Base-by-base conservation (phyloP, 2,113 vertebrate genomes). In the Platichthys flesus region DNA sequence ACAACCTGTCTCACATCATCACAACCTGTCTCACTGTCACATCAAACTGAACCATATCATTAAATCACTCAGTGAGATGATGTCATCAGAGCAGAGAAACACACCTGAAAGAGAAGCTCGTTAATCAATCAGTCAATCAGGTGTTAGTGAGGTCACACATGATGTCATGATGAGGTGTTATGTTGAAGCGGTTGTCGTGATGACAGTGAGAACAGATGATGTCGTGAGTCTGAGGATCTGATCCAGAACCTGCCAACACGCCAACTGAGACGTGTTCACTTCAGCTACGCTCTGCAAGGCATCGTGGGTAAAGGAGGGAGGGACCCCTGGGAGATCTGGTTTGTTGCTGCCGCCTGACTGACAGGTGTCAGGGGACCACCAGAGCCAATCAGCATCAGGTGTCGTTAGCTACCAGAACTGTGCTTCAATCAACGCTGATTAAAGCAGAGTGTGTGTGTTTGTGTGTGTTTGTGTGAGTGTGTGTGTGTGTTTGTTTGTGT, bases 381-480 rank as follows among this genome's bases (percentile, higher is more conserved):
- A 26, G 5, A 85, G 57, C 81, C 84, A 88, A 90, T 89, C 82
- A 84, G 83, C 85, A 87, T 54, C 83, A 70, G 65, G 62, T 74
- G 64, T 71, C 52, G 42, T 82, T 86, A 79, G 76, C 70, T 52
- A 72, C 49, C 69, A 79, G 80, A 76, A 78, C 74, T 67, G 61
- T 51, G 77, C 71, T 85, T 71, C 82, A 86, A 80, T 88, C 90
- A 88, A 85, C 82, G 74, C 79, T 81, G 69, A 85, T 91, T 80
- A 87, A 85, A 87, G 58, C 54, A 58, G 80, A 71, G 57, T 42
- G 68, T 76, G 68, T 58, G 56, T 61, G 71, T 26, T 24, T 26
- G 56, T 58, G 59, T 61, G 59, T 21, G 15, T 64, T 70, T 62
- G 56, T 16, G 56, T 28, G 59, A 37, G 59, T 37, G 45, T 64